A percentile compares a stretch with the other conserved stretches of the same genome.
Evolutionary conservation across 2,797 vertebrate genomes (phyloP).

Genomic region (Macrochelys suwanniensis): DNA sequence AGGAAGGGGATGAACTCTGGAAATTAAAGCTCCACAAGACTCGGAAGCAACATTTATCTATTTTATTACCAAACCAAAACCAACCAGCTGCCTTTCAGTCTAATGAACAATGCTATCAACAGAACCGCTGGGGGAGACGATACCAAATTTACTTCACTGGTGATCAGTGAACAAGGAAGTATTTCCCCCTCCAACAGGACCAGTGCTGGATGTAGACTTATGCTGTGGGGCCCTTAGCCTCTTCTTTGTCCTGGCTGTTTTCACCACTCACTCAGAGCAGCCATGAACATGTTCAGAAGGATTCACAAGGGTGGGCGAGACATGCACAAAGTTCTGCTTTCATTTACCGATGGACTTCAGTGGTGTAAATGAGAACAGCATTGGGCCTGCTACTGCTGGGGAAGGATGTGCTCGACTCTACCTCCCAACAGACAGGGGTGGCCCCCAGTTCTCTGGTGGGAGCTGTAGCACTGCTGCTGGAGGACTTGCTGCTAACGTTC

Average conservation of each 20-base stretch:
- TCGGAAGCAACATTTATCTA: conserved; percentile 45
- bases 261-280: conserved; percentile 22
- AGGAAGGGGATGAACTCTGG: not conserved
- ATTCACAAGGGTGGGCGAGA: conserved; percentile 1
- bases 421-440: not conserved
- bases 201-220: not conserved
- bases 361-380: conserved; percentile 1
- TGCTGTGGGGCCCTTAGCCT: not conserved
- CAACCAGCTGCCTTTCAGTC: conserved; percentile 55
- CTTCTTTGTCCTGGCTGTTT: conserved; percentile 50
- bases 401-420: not conserved
- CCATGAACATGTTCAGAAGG: not conserved
- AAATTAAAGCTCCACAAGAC: conserved; percentile 15
- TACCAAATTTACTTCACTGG: not conserved
- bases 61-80: conserved; percentile 75
- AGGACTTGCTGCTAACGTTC: not conserved
- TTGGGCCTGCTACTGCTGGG: not conserved
- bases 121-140: not conserved
- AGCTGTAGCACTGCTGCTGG: not conserved
- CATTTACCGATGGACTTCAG: not conserved
- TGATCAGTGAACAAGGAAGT: not conserved
- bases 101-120: conserved; percentile 24
- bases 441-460: not conserved
- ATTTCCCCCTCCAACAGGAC: not conserved
- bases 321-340: not conserved